Percentiles rank a stretch among this genome's conserved stretches.
Evolutionary conservation across 2,797 vertebrate genomes (phyloP).

Genomic region (Amazonetta brasiliensis): DNA sequence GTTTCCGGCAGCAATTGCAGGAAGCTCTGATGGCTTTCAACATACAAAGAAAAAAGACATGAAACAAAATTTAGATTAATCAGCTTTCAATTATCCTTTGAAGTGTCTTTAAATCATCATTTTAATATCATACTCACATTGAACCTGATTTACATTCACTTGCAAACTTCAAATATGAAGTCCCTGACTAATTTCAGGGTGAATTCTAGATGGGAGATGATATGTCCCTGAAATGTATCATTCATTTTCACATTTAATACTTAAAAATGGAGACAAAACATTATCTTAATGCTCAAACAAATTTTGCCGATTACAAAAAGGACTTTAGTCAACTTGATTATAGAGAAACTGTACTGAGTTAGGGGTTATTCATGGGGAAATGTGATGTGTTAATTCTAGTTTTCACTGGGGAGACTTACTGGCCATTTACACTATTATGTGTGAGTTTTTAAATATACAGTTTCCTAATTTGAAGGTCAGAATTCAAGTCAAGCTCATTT

Average conservation of each 20-base stretch:
- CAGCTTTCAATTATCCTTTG: conserved; percentile 55
- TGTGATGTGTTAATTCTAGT: background rate
- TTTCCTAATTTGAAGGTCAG: background rate
- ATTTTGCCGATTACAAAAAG: background rate
- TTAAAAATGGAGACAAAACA: conserved; percentile 21
- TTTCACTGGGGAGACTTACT: background rate
- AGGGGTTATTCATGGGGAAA: background rate
- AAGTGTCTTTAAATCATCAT: conserved; percentile 58
- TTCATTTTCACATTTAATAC: conserved; percentile 49
- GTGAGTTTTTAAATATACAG: background rate
- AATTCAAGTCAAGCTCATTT: background rate
- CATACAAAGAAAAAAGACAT: conserved; percentile 48
- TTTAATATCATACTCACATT: conserved; percentile 40
- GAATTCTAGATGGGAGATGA: conserved; percentile 14
- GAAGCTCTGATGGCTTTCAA: conserved; percentile 14
- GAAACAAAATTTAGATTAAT: conserved; percentile 48
- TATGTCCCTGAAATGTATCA: conserved; percentile 37
- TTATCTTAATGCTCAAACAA: background rate
- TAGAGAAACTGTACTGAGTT: background rate
- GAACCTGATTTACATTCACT: conserved; percentile 69
- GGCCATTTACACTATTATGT: background rate
- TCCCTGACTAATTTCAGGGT: conserved; percentile 51
- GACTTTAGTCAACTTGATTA: background rate
- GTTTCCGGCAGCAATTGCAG: background rate
- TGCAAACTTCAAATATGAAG: conserved; percentile 66